Conservation (phyloP, 2,113 vertebrate species). For the Tetrao urogallus region DNA sequence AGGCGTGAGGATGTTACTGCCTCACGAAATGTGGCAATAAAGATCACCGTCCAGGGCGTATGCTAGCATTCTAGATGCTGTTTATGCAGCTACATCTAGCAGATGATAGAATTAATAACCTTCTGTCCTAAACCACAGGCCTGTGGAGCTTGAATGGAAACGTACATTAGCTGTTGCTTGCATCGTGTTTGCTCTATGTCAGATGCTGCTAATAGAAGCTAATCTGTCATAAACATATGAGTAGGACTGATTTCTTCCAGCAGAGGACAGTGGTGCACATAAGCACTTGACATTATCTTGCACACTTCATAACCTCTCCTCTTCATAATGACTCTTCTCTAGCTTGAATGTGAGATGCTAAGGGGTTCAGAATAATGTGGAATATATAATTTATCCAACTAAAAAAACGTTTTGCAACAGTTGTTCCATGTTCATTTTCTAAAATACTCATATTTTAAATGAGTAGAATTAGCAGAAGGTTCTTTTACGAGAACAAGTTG, state of each 20-base stretch:
- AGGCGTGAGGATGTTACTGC: neutral
- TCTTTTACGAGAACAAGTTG: neutral
- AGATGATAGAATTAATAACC: neutral
- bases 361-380: neutral
- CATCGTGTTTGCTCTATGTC: neutral
- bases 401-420: neutral
- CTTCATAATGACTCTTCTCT: neutral
- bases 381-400: neutral
- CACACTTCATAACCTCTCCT: neutral
- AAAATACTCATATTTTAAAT: neutral
- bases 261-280: conserved; percentile 1
- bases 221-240: neutral
- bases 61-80: neutral
- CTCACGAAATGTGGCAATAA: neutral
- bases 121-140: neutral
- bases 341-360: neutral
- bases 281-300: neutral
- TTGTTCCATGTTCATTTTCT: neutral
- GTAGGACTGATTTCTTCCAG: neutral
- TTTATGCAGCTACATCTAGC: neutral
- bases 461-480: neutral
- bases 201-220: neutral
- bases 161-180: neutral
- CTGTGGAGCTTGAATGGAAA: neutral
- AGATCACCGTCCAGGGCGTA: neutral